Evolutionary conservation across 2,113 vertebrate genomes (phyloP).

Genomic region (Nibea albiflora): DNA sequence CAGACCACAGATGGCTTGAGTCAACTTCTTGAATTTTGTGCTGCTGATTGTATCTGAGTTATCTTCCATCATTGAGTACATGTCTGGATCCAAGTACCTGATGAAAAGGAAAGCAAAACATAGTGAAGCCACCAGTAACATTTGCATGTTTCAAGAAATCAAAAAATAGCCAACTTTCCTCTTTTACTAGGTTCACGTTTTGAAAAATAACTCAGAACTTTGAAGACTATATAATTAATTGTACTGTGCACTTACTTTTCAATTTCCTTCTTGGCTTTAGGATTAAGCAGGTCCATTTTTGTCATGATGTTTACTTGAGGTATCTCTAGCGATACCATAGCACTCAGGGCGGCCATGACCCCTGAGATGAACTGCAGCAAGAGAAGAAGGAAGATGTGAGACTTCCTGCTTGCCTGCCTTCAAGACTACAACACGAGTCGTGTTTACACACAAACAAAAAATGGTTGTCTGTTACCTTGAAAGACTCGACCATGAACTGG

Average conservation of each 20-base stretch:
- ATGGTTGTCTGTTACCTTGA: conserved; percentile 87
- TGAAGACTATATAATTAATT: background rate
- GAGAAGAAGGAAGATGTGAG: conserved; percentile 35
- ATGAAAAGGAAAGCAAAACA: conserved; percentile 7
- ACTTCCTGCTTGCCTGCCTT: background rate
- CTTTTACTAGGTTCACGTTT: background rate
- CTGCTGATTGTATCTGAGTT: conserved; percentile 87
- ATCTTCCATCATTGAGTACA: conserved; percentile 97
- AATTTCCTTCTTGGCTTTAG: conserved; percentile 96
- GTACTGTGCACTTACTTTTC: conserved; percentile 89
- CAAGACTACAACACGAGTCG: background rate
- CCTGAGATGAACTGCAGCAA: conserved; percentile 93
- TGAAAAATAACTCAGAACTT: background rate
- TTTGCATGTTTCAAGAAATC: background rate
- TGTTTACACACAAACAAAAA: background rate
- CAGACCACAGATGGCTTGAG: conserved; percentile 93
- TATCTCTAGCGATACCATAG: conserved; percentile 96
- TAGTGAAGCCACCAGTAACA: background rate
- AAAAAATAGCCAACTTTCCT: background rate
- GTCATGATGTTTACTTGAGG: conserved; percentile 98
- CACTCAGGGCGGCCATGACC: conserved; percentile 94
- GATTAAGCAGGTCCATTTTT: conserved; percentile 97
- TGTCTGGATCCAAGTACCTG: conserved; percentile 97
- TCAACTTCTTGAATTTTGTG: conserved; percentile 94
- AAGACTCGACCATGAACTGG: conserved; percentile 99